phyloP scores from a whole-genome alignment of 2,797 vertebrate species.

The Vipera latastei region DNA sequence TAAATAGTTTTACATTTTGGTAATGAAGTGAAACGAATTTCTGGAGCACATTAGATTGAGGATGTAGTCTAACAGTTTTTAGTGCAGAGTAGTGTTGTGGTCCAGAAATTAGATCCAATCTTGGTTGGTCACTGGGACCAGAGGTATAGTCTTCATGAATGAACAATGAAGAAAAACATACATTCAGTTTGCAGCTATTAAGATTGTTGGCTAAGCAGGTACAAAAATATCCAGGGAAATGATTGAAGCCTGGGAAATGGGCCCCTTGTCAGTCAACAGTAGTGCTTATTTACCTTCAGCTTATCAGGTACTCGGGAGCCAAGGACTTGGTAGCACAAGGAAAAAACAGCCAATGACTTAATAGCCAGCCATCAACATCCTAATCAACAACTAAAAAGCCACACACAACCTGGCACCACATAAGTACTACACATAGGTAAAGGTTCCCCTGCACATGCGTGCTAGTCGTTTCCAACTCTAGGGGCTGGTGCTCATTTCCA shows the following conservation, averaged over 20 bases:
- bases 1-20: neutral
- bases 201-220: no score
- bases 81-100: neutral
- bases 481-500: no score
- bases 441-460: no score
- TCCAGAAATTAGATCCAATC: neutral
- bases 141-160: no score
- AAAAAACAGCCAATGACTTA: neutral
- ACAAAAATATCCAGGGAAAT: no score
- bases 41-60: neutral
- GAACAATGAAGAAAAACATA: no score
- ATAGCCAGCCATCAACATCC: neutral
- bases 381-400: neutral
- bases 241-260: no score
- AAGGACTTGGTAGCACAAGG: neutral
- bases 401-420: neutral
- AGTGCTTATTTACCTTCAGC: no score
- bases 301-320: neutral
- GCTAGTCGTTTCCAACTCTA: no score
- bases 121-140: no score
- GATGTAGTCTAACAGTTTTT: neutral
- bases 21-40: neutral
- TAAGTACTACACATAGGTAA: neutral
- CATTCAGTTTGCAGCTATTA: no score
- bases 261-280: no score